These are phyloP conservation scores for Phaethornis superciliosus DNA, from an alignment of 2,113 vertebrate species.

Conservation along the genomic window DNA sequence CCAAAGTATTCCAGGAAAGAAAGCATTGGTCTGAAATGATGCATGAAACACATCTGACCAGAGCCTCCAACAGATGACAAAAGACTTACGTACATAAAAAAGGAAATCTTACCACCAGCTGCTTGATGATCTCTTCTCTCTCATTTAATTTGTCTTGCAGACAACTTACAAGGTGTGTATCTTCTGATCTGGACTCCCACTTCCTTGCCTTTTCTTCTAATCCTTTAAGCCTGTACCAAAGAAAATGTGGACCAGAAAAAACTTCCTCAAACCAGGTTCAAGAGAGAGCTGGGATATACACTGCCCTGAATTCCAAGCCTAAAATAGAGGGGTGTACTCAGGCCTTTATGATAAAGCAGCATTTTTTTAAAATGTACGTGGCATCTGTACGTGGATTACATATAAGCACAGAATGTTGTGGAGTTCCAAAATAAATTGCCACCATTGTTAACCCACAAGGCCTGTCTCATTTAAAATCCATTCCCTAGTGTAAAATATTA, in stretches of 20 bases:
- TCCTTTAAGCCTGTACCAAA: slow-evolving; percentile 82
- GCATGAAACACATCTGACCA: neutral
- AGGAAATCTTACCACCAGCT: slow-evolving; percentile 83
- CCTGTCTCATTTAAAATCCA: neutral
- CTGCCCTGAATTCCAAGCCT: neutral
- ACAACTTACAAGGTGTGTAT: slow-evolving; percentile 82
- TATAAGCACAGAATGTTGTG: neutral
- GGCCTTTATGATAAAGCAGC: neutral
- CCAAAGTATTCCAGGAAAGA: neutral
- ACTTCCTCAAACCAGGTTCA: neutral
- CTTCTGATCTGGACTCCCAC: slow-evolving; percentile 81
- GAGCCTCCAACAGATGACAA: neutral
- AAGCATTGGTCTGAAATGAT: neutral
- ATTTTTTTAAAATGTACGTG: neutral
- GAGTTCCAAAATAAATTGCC: neutral
- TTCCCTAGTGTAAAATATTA: neutral
- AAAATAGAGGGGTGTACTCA: neutral
- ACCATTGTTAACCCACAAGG: neutral
- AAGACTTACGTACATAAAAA: neutral
- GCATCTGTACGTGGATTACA: neutral
- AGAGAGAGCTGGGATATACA: neutral
- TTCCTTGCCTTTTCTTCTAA: slow-evolving; percentile 86
- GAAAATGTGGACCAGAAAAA: neutral
- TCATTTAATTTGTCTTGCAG: slow-evolving; percentile 89
- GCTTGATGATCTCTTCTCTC: slow-evolving; percentile 88